Conservation (phyloP, 2,888 invertebrate species). For the Galeruca laticollis region DNA sequence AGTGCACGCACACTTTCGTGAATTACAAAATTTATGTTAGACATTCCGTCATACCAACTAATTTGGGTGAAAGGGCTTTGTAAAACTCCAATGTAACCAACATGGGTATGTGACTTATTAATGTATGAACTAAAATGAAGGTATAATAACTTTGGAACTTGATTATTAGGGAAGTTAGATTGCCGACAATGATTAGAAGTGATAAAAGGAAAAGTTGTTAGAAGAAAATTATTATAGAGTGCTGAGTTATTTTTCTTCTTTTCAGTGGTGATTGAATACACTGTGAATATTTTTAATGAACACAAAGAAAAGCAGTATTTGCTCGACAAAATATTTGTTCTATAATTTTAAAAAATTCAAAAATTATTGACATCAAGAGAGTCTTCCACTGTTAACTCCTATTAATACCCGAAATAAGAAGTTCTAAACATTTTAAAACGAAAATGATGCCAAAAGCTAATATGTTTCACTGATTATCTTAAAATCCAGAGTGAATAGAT, state of each 20-base stretch:
- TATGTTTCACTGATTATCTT: too few species aligned
- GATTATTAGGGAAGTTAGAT: constrained; percentile 14
- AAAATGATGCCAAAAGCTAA: too few species aligned
- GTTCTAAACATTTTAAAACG: too few species aligned
- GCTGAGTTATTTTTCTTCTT: constrained; percentile 17
- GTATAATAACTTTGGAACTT: neutral
- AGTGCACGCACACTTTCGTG: constrained; percentile 37
- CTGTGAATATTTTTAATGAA: neutral
- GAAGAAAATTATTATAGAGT: constrained; percentile 11
- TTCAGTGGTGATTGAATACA: constrained; percentile 11
- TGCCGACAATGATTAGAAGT: constrained; percentile 13
- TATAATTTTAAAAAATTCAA: too few species aligned
- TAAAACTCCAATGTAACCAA: neutral
- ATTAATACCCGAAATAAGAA: too few species aligned
- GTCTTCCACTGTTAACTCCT: too few species aligned
- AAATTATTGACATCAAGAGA: too few species aligned
- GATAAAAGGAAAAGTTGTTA: constrained; percentile 4
- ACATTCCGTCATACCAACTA: neutral
- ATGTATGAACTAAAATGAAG: neutral
- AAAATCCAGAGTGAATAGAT: too few species aligned
- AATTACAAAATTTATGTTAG: constrained; percentile 20
- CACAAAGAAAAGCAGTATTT: too few species aligned
- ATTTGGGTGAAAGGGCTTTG: neutral
- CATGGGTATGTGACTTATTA: neutral
- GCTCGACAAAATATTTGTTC: too few species aligned